Conservation (phyloP, 2,888 invertebrate species). For the Scaptodrosophila latifasciaeformis region DNA sequence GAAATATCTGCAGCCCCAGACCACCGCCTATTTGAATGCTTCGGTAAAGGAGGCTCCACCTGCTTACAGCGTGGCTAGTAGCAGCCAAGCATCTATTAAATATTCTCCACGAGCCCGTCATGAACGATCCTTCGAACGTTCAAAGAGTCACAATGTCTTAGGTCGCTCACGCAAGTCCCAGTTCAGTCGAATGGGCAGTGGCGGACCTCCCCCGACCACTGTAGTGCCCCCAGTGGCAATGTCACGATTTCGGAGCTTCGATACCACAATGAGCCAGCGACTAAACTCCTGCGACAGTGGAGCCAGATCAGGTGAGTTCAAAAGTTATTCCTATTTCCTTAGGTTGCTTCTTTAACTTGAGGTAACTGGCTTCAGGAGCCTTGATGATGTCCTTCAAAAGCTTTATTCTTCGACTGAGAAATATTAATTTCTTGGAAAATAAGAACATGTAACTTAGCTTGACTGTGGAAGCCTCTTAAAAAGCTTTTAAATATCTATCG, state of each 20-base stretch:
- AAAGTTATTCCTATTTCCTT: too few relatives aligned
- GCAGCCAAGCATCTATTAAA: constrained; percentile 27
- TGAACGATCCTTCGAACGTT: constrained; percentile 68
- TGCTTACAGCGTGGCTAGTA: constrained; percentile 54
- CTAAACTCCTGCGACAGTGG: constrained; percentile 76
- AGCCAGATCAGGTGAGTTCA: constrained; percentile 74
- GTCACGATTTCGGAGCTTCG: constrained; percentile 80
- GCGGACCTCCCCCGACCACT: constrained; percentile 26
- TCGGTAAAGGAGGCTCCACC: constrained; percentile 72
- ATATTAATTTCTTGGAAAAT: too few relatives aligned
- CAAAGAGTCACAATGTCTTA: constrained; percentile 64
- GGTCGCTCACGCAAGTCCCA: constrained; percentile 77
- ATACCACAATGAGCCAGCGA: constrained; percentile 76
- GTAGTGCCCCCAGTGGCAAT: constrained; percentile 71
- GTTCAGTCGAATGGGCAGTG: constrained; percentile 73
- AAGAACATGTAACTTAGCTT: too few relatives aligned
- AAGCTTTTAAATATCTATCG: too few relatives aligned
- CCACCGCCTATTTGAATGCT: constrained; percentile 71
- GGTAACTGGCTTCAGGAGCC: too few relatives aligned
- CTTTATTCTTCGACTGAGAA: too few relatives aligned
- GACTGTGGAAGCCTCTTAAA: too few relatives aligned
- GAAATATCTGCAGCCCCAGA: constrained; percentile 70
- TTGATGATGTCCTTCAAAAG: too few relatives aligned
- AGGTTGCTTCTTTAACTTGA: too few relatives aligned
- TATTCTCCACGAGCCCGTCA: constrained; percentile 61